These are phyloP conservation scores for Sus scrofa DNA, from an alignment of 2,113 vertebrate genomes.

Conservation along the genomic window T2T-Sscrofa CM000817.6:36713001-36713500, in stretches of 20 bases:
- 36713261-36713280: neutral
- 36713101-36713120: neutral
- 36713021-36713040: neutral
- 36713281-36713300: neutral
- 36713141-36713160: neutral
- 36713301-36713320: neutral
- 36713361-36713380: neutral
- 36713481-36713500: neutral
- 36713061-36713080: too few relatives aligned
- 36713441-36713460: neutral
- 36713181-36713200: neutral
- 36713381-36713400: neutral
- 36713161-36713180: neutral
- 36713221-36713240: rapidly evolving
- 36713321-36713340: rapidly evolving
- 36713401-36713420: neutral
- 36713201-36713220: neutral
- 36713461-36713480: neutral
- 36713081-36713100: neutral
- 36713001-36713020: neutral
- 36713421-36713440: neutral
- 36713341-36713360: rapidly evolving
- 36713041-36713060: neutral
- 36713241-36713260: neutral
- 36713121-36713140: neutral